These are phyloP conservation scores for Drosophila subquinaria DNA, from an alignment of 2,888 invertebrate species.

Conservation along the genomic window DNA sequence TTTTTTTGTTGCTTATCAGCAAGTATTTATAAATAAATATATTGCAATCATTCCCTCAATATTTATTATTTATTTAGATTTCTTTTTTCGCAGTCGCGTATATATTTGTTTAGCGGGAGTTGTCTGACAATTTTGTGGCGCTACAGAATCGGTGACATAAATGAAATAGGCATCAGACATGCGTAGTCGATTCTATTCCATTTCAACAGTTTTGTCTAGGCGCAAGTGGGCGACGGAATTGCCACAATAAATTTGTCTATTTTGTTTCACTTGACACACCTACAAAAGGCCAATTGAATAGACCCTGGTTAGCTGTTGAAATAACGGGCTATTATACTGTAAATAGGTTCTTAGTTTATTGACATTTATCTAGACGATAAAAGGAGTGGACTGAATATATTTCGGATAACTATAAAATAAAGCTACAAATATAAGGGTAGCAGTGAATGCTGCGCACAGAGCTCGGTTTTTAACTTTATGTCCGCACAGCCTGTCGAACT, in stretches of 20 bases:
- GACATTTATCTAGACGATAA: slow-evolving; percentile 18
- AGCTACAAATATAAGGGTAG: neutral
- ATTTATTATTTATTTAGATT: slow-evolving; percentile 54
- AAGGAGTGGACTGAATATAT: neutral
- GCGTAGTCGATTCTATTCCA: slow-evolving; percentile 25
- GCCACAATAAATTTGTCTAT: slow-evolving; percentile 65
- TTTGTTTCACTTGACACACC: slow-evolving; percentile 74
- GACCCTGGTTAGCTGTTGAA: slow-evolving; percentile 24
- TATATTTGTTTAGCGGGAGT: slow-evolving; percentile 24
- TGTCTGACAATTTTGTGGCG: slow-evolving; percentile 35
- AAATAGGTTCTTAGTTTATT: slow-evolving; percentile 52
- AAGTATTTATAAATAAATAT: slow-evolving; percentile 26
- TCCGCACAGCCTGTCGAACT: too few relatives aligned
- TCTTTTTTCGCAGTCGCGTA: slow-evolving; percentile 29
- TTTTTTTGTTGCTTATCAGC: slow-evolving; percentile 50
- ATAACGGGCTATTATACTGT: slow-evolving; percentile 20
- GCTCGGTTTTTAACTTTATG: too few relatives aligned
- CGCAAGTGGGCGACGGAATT: slow-evolving; percentile 63
- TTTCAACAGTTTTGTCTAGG: slow-evolving; percentile 48
- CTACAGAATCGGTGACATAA: slow-evolving; percentile 60
- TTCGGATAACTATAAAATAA: slow-evolving; percentile 1
- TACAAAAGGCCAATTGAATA: slow-evolving; percentile 46
- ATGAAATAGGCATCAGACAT: slow-evolving; percentile 49
- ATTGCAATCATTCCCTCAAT: slow-evolving; percentile 23
- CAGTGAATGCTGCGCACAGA: too few relatives aligned